Evolutionary conservation across 2,888 invertebrate genomes (phyloP).

Genomic region (Agrilus biguttatus): DNA sequence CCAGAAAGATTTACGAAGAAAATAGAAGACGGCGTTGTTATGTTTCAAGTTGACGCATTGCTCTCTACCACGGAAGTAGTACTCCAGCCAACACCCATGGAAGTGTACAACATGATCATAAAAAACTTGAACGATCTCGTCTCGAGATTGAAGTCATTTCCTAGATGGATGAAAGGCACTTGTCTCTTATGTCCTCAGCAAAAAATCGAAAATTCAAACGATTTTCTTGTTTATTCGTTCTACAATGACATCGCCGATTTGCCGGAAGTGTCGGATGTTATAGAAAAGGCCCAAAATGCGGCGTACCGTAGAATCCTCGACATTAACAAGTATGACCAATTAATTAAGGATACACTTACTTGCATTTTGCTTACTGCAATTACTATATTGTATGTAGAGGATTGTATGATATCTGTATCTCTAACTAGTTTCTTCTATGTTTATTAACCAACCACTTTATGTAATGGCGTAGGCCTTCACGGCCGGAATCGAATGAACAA

Average conservation of each 20-base stretch:
- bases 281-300: slow-evolving; percentile 51
- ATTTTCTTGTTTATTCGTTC: slow-evolving; percentile 55
- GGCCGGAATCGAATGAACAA: too few species aligned
- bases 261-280: slow-evolving; percentile 50
- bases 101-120: slow-evolving; percentile 64
- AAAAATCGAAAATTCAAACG: slow-evolving; percentile 40
- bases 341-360: too few species aligned
- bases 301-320: slow-evolving; percentile 50
- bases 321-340: slow-evolving; percentile 42
- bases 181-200: slow-evolving; percentile 60
- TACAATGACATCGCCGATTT: slow-evolving; percentile 66
- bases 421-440: too few species aligned
- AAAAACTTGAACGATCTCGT: slow-evolving; percentile 63
- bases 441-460: too few species aligned
- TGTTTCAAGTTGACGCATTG: slow-evolving; percentile 69
- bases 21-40: slow-evolving; percentile 35
- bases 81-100: slow-evolving; percentile 57
- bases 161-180: slow-evolving; percentile 75
- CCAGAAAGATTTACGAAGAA: slow-evolving; percentile 50
- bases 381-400: too few species aligned
- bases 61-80: slow-evolving; percentile 63
- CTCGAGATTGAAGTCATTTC: slow-evolving; percentile 57
- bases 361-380: too few species aligned
- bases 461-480: too few species aligned
- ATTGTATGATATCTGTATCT: too few species aligned